Conservation (phyloP, 2,113 vertebrate species). For the Hippocampus comes region DNA sequence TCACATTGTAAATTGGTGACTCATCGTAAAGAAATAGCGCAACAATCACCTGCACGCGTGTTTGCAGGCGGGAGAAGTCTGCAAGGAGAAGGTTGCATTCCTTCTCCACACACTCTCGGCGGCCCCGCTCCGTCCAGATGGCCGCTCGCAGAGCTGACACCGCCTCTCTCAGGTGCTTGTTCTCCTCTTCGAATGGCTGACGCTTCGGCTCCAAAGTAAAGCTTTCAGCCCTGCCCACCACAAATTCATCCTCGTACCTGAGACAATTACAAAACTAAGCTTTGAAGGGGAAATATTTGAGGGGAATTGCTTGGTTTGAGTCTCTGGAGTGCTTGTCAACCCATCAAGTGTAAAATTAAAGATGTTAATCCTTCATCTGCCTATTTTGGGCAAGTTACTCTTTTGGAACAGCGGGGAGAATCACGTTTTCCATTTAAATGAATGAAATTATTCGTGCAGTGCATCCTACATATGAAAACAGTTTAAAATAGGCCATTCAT, state of each 20-base stretch:
- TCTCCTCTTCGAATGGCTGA: conserved; percentile 84
- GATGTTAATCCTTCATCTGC: too few species aligned
- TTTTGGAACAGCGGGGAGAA: too few species aligned
- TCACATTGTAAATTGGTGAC: not conserved
- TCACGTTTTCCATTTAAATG: too few species aligned
- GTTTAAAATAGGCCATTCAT: too few species aligned
- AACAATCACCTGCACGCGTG: conserved; percentile 67
- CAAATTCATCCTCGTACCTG: conserved; percentile 57
- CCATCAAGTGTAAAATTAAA: too few species aligned
- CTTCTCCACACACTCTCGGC: conserved; percentile 83
- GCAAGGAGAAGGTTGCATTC: conserved; percentile 84
- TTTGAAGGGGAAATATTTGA: too few species aligned
- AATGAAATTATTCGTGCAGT: too few species aligned
- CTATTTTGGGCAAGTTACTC: too few species aligned
- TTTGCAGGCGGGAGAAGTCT: conserved; percentile 87
- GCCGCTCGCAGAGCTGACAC: conserved; percentile 83
- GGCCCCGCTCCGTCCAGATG: conserved; percentile 83
- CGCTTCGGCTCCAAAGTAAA: conserved; percentile 78
- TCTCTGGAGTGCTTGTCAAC: not conserved
- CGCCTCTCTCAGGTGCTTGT: conserved; percentile 83
- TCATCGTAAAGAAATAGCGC: not conserved
- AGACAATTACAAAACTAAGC: not conserved
- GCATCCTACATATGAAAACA: too few species aligned
- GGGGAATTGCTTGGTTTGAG: too few species aligned
- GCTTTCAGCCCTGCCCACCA: conserved; percentile 57